These are phyloP conservation scores for Plectropomus leopardus DNA, from an alignment of 2,113 vertebrate genomes.

Conservation along the genomic window DNA sequence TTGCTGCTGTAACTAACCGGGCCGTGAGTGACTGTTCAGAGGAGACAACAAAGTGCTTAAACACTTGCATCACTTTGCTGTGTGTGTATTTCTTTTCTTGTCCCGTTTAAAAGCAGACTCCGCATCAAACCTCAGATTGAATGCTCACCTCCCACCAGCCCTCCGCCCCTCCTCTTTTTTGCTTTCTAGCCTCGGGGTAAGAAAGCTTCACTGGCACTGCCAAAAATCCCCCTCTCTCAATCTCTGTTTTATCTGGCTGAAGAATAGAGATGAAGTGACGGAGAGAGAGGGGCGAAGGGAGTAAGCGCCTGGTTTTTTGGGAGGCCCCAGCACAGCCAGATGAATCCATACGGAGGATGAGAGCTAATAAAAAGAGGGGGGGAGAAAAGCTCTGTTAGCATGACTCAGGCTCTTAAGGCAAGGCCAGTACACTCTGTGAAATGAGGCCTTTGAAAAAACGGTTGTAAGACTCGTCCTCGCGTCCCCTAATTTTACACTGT, in stretches of 20 bases:
- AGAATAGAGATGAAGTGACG: slow-evolving; percentile 24
- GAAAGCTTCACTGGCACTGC: slow-evolving; percentile 6
- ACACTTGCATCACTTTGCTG: slow-evolving; percentile 53
- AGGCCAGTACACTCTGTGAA: slow-evolving; percentile 22
- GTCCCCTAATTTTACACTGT: slow-evolving; percentile 11
- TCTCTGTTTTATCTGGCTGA: slow-evolving; percentile 52
- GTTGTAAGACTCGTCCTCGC: slow-evolving; percentile 8
- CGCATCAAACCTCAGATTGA: slow-evolving; percentile 44
- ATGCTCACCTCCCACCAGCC: slow-evolving; percentile 27
- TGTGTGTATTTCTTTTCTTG: slow-evolving; percentile 26
- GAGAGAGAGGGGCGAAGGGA: not conserved
- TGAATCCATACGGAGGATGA: slow-evolving; percentile 51
- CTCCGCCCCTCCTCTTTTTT: slow-evolving; percentile 2
- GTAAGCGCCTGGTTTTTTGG: slow-evolving; percentile 4
- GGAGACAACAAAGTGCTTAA: slow-evolving; percentile 26
- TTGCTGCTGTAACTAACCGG: slow-evolving; percentile 30
- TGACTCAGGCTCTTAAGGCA: slow-evolving; percentile 29
- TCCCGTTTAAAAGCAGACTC: slow-evolving; percentile 43
- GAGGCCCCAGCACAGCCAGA: slow-evolving; percentile 19
- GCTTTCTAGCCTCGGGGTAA: slow-evolving; percentile 25
- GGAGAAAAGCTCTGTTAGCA: slow-evolving; percentile 38
- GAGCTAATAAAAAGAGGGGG: slow-evolving; percentile 38
- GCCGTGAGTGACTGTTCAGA: slow-evolving; percentile 17
- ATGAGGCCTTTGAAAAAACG: slow-evolving; percentile 45
- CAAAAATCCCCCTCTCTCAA: slow-evolving; percentile 31